Conservation (phyloP, 2,797 vertebrate genomes). For the Gymnoscopelus microlampas region DNA sequence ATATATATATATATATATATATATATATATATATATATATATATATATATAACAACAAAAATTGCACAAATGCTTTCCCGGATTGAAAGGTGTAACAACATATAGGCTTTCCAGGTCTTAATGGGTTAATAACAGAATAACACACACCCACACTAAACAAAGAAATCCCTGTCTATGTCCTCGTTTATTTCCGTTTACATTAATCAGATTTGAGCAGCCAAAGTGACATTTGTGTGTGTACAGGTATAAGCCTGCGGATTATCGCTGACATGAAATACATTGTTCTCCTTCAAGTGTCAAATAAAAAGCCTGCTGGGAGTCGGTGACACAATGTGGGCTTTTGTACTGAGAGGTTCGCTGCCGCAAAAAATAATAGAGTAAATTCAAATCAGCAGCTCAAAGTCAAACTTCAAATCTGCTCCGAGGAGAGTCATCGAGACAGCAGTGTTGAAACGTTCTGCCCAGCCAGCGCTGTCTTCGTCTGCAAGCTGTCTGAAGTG, state of each 20-base stretch:
- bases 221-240: neutral
- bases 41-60: no score
- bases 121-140: no score
- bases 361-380: neutral
- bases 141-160: neutral
- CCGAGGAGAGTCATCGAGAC: conserved; percentile 23
- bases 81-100: no score
- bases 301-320: neutral
- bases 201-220: neutral
- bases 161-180: neutral
- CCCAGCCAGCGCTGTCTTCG: neutral
- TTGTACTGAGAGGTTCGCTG: neutral
- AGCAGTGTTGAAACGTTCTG: conserved; percentile 19
- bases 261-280: neutral
- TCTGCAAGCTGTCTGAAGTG: conserved; percentile 7
- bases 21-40: no score
- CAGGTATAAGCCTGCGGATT: neutral
- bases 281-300: neutral
- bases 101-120: no score
- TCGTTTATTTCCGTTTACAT: neutral
- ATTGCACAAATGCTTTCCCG: no score
- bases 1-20: no score
- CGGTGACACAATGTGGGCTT: neutral
- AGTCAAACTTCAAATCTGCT: conserved; percentile 16
- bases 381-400: neutral